Evolutionary conservation across 2,888 invertebrate genomes (phyloP).

Genomic region (Ctena decussata): DNA sequence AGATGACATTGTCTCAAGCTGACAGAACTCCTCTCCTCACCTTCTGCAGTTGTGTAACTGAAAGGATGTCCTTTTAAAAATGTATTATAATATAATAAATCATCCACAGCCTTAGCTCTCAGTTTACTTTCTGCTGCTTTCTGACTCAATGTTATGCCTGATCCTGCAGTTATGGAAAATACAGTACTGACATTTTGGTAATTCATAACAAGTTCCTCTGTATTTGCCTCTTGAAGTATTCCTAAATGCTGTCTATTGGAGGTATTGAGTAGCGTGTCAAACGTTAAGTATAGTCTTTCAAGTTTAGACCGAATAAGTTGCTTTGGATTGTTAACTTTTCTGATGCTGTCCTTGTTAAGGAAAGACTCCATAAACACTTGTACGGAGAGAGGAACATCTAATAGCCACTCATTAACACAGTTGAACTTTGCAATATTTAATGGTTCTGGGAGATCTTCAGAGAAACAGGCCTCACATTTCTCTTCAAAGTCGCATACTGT

Average conservation of each 20-base stretch:
- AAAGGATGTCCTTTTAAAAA: neutral
- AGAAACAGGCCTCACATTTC: no score
- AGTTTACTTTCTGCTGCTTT: conserved; percentile 18
- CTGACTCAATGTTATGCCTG: conserved; percentile 30
- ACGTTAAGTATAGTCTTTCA: neutral
- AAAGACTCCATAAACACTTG: no score
- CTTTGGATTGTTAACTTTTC: neutral
- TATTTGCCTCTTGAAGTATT: conserved; percentile 37
- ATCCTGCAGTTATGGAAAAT: conserved; percentile 34
- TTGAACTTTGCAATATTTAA: no score
- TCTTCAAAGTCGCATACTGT: no score
- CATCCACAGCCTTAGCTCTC: neutral
- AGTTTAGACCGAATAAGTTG: neutral
- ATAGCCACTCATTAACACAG: no score
- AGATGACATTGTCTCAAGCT: neutral
- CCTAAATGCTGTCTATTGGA: conserved; percentile 1
- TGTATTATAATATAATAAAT: neutral
- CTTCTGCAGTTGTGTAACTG: neutral
- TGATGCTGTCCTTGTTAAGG: neutral
- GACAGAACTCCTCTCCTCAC: neutral
- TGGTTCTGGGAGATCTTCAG: no score
- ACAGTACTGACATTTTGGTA: conserved; percentile 34
- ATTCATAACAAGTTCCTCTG: conserved; percentile 40
- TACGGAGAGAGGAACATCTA: no score
- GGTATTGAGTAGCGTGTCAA: neutral